Conservation (phyloP, 2,888 invertebrate species). For the Aspidiotus rigidus region DNA sequence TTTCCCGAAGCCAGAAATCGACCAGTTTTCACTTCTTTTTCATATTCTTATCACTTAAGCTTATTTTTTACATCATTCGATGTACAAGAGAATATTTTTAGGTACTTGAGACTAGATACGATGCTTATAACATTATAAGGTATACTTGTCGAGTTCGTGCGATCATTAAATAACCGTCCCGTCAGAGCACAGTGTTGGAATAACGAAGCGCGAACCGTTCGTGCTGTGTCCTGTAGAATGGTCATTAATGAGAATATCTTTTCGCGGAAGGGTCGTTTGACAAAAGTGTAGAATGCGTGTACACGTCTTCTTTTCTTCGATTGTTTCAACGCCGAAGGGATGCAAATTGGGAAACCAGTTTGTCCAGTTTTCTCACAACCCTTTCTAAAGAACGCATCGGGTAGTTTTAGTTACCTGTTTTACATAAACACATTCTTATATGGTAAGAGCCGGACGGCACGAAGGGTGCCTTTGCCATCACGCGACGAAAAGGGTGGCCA, state of each 20-base stretch:
- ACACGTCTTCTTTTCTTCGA: slow-evolving; percentile 7
- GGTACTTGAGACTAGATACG: too few relatives aligned
- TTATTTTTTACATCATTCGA: too few relatives aligned
- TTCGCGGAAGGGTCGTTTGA: neutral
- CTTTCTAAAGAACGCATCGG: slow-evolving; percentile 1
- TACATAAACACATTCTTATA: slow-evolving; percentile 21
- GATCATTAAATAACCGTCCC: neutral
- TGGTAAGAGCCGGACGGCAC: slow-evolving; percentile 12
- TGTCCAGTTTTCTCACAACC: slow-evolving; percentile 33
- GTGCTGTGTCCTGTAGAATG: neutral
- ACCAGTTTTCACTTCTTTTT: too few relatives aligned
- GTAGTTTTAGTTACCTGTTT: slow-evolving; percentile 29
- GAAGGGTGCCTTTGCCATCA: neutral
- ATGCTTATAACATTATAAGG: too few relatives aligned
- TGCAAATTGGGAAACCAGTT: slow-evolving; percentile 26
- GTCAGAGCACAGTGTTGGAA: neutral
- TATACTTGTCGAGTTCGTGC: too few relatives aligned
- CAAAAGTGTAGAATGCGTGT: neutral
- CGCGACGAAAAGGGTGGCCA: slow-evolving; percentile 27
- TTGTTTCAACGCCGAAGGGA: slow-evolving; percentile 19
- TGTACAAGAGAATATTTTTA: too few relatives aligned
- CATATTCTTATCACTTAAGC: too few relatives aligned
- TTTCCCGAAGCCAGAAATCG: too few relatives aligned
- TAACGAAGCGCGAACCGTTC: neutral
- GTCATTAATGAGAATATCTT: slow-evolving; percentile 2